These are phyloP conservation scores for Salticus scenicus DNA, from an alignment of 2,888 invertebrate species.

Conservation along the genomic window DNA sequence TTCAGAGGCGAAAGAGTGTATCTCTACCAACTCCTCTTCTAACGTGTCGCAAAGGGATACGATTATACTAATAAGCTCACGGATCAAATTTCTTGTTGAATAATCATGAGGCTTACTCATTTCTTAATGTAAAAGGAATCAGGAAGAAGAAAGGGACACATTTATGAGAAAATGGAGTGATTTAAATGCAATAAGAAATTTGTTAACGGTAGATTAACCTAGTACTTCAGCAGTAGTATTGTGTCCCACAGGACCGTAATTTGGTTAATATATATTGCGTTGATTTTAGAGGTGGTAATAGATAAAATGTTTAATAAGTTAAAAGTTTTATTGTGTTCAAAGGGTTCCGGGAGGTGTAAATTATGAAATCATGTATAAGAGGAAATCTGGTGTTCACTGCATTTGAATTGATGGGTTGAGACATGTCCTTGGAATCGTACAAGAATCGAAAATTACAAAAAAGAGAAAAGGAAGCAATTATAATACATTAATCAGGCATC, in stretches of 20 bases:
- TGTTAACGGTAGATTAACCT: conserved; percentile 64
- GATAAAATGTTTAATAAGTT: conserved; percentile 21
- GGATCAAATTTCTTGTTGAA: conserved; percentile 62
- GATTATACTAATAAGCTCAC: conserved; percentile 55
- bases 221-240: conserved; percentile 28
- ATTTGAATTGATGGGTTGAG: background rate
- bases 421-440: background rate
- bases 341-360: background rate
- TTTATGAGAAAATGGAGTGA: conserved; percentile 27
- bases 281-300: conserved; percentile 28
- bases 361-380: background rate
- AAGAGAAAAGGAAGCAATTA: background rate
- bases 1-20: too few relatives aligned
- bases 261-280: conserved; percentile 65
- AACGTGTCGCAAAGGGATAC: conserved; percentile 39
- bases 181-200: conserved; percentile 65
- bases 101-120: conserved; percentile 53
- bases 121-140: conserved; percentile 19
- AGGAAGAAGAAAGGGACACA: background rate
- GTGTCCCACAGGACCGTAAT: conserved; percentile 35
- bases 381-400: background rate
- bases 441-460: background rate
- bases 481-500: background rate
- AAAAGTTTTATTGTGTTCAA: conserved; percentile 48
- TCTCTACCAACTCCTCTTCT: too few relatives aligned